Evolutionary conservation across 2,797 vertebrate species (phyloP).

Genomic region (Tadarida brasiliensis): DNA sequence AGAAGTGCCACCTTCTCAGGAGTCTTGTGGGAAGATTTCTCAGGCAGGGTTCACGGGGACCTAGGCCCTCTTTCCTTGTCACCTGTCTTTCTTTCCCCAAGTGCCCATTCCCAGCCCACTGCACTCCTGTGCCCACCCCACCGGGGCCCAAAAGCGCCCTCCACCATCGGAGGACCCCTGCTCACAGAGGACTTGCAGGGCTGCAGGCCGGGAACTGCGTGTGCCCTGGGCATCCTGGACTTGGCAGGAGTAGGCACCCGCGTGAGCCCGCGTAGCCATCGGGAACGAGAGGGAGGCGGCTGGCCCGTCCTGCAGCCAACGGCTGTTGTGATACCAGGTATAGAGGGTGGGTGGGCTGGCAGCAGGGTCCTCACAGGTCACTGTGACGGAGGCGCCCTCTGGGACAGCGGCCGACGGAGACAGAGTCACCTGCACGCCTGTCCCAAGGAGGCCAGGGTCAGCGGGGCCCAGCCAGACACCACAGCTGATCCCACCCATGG

Average conservation of each 20-base stretch:
- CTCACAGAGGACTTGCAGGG: constrained; percentile 87
- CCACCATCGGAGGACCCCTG: neutral
- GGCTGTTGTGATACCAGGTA: constrained; percentile 87
- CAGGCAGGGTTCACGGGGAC: neutral
- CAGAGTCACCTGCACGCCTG: constrained; percentile 83
- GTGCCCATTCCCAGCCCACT: neutral
- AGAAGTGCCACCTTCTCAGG: neutral
- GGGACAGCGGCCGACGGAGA: constrained; percentile 75
- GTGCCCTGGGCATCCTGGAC: constrained; percentile 55
- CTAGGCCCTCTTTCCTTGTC: neutral
- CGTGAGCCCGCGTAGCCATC: neutral
- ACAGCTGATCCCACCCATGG: neutral
- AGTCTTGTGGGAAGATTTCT: neutral
- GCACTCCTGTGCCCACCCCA: neutral
- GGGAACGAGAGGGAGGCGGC: constrained; percentile 46
- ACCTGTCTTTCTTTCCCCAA: neutral
- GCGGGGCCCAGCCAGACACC: neutral
- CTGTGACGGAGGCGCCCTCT: constrained; percentile 79
- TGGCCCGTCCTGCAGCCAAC: constrained; percentile 82
- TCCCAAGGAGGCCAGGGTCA: neutral
- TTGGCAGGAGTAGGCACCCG: constrained; percentile 85
- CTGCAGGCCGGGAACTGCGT: constrained; percentile 67
- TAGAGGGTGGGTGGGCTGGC: constrained; percentile 48
- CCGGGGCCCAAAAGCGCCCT: neutral
- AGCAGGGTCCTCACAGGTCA: constrained; percentile 82